Base-by-base conservation (phyloP, 2,888 invertebrate genomes). In the Stenichneumon culpator region DNA sequence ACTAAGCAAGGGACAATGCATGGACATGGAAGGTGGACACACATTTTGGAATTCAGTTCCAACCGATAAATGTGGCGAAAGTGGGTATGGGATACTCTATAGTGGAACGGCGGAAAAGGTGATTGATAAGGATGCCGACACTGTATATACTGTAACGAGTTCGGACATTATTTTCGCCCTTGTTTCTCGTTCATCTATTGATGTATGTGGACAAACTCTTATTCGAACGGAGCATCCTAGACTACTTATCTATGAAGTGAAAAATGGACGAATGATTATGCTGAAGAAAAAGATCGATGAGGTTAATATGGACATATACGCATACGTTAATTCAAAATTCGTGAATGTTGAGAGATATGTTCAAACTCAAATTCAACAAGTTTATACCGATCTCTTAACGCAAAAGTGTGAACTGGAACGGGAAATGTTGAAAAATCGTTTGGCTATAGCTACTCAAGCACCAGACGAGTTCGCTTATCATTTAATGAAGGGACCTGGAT, bases 261-360 rank as follows among this genome's bases (percentile, higher is more conserved):
- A 39, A 3, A 28, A 57, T 54, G 36, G 57, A 54, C 22, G 19
- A 73, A 16, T 4, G 3, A 36, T 65, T n/a, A 7, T 65, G 16
- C 19, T 14, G 7, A 11, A 5, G 1, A n/a, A n/a, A 6, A 5
- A 0, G 3, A 36, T 32, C 0, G 65, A 52, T 2, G 52, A 7
- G 22, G 6, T 65, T 9, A 73, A 73, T 19, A 65, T 65, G 47
- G 77, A 77, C 67, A 39, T 67, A 6, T 67, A 50, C n/a, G 9
- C 47, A 0, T 77, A 67, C 14, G 52, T 67, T 3, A 77, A 67
- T n/a, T 39, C 77, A n/a, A 77, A 77, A 77, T 77, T 77, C 54
- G 36, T 77, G 2, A 50, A 77, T 16, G 16, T n/a, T 5, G 77
- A 77, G n/a, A 2, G 52, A 4, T 52, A 67, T 28, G 0, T 67